phyloP scores from a whole-genome alignment of 2,888 invertebrate genomes.

The Hoplodrina ambigua region DNA sequence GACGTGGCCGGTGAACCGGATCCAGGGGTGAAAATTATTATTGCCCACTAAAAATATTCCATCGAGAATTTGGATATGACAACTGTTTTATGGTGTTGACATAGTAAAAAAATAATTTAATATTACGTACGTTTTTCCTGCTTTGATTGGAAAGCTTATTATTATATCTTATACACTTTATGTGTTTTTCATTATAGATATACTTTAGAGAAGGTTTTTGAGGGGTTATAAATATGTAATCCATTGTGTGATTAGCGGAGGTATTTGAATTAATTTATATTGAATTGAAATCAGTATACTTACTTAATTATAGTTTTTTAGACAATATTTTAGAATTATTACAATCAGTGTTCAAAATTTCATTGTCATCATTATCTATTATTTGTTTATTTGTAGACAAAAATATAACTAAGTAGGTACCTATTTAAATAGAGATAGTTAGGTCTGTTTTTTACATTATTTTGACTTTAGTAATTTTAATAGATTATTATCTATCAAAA shows the following conservation, averaged over 20 bases:
- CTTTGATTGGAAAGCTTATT: conserved; percentile 5
- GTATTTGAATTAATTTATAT: conserved; percentile 22
- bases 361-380: conserved; percentile 7
- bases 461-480: conserved; percentile 20
- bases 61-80: neutral
- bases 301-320: conserved; percentile 3
- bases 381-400: neutral
- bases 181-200: neutral
- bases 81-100: neutral
- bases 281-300: conserved; percentile 29
- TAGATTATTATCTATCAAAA: conserved; percentile 27
- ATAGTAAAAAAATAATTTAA: neutral
- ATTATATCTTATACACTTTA: conserved; percentile 10
- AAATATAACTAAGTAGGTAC: conserved; percentile 12
- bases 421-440: conserved; percentile 33
- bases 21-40: conserved; percentile 84
- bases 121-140: neutral
- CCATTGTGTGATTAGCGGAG: conserved; percentile 20
- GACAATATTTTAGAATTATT: conserved; percentile 8
- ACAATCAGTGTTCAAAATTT: conserved; percentile 20
- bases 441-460: conserved; percentile 13
- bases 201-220: conserved; percentile 17
- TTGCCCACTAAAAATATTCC: conserved; percentile 77
- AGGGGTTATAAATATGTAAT: neutral
- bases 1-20: conserved; percentile 85